phyloP scores from a whole-genome alignment of 2,888 invertebrate genomes.

The Drosophila atripex region DNA sequence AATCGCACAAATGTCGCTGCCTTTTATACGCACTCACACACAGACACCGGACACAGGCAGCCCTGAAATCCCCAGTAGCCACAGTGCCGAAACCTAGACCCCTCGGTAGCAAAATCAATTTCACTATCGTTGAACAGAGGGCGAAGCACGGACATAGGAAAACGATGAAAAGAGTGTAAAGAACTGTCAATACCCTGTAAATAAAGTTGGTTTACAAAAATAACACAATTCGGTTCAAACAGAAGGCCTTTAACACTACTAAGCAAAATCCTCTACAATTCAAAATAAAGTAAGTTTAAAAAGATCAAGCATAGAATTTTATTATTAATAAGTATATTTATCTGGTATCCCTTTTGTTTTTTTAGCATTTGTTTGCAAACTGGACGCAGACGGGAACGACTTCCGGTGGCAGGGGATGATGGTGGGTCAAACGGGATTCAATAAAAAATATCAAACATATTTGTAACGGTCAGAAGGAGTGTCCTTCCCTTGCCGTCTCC shows the following conservation, averaged over 20 bases:
- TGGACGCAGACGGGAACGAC: conserved; percentile 55
- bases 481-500: background rate
- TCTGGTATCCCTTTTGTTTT: conserved; percentile 36
- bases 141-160: conserved; percentile 17
- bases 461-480: conserved; percentile 60
- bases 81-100: conserved; percentile 50
- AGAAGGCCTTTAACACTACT: too few species aligned
- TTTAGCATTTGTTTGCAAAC: conserved; percentile 59
- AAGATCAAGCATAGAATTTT: background rate
- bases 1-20: conserved; percentile 84
- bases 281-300: background rate
- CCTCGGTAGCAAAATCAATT: conserved; percentile 81
- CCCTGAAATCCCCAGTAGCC: conserved; percentile 16
- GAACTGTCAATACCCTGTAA: conserved; percentile 6
- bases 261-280: background rate
- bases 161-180: background rate
- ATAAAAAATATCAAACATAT: conserved; percentile 77
- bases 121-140: conserved; percentile 71
- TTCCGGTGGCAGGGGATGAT: conserved; percentile 43
- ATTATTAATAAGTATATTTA: background rate
- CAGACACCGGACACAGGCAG: conserved; percentile 6
- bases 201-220: background rate
- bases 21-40: conserved; percentile 59
- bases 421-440: conserved; percentile 51
- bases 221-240: background rate